phyloP scores from a whole-genome alignment of 2,113 vertebrate genomes.

The Oceanodroma tethys region DNA sequence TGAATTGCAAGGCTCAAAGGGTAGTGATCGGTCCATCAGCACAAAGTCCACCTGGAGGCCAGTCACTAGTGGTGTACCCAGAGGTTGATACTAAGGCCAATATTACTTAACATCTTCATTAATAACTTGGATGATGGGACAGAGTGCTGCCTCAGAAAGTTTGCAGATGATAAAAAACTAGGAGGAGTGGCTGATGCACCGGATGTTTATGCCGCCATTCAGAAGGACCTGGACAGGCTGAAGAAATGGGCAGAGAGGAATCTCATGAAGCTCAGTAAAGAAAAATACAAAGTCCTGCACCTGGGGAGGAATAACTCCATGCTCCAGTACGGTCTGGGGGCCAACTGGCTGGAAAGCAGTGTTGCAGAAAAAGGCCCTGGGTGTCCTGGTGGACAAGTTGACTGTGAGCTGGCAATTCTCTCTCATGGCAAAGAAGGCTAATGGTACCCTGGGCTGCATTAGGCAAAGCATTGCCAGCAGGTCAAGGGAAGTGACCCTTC shows the following conservation, averaged over 20 bases:
- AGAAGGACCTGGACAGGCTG: background rate
- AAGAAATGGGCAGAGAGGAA: background rate
- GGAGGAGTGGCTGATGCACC: background rate
- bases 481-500: background rate
- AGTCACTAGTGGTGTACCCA: background rate
- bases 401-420: background rate
- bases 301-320: background rate
- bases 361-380: background rate
- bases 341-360: background rate
- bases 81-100: background rate
- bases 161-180: background rate
- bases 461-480: background rate
- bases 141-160: background rate
- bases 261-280: background rate
- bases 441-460: background rate
- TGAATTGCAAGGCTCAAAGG: background rate
- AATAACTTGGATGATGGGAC: background rate
- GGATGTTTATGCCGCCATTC: background rate
- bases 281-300: background rate
- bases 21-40: background rate
- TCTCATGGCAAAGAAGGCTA: background rate
- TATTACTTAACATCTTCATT: background rate
- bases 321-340: background rate
- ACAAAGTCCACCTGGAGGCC: background rate
- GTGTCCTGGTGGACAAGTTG: background rate